These are phyloP conservation scores for Phoxinus dragarum DNA, from an alignment of 2,797 vertebrate genomes.

Conservation along the genomic window DNA sequence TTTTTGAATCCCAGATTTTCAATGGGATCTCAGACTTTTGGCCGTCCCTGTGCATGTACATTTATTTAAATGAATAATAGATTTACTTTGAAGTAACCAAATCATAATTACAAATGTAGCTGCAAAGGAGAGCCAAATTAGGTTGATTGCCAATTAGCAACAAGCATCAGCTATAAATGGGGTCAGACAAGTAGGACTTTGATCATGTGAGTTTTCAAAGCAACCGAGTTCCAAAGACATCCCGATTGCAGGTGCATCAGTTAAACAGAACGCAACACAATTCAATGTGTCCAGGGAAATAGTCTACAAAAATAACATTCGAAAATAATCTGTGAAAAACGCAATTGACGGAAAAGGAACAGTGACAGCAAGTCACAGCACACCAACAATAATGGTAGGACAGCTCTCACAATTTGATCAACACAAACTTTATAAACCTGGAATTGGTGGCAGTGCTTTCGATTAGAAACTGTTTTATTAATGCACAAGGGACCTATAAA, in stretches of 20 bases:
- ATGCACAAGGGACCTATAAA: background rate
- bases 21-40: background rate
- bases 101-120: slow-evolving; percentile 34
- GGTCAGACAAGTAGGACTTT: slow-evolving; percentile 60
- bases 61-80: slow-evolving; percentile 25
- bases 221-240: slow-evolving; percentile 43
- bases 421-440: background rate
- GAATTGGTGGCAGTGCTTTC: background rate
- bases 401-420: background rate
- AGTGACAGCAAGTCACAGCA: background rate
- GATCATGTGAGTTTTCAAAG: slow-evolving; percentile 63
- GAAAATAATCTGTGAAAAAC: background rate
- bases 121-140: slow-evolving; percentile 11
- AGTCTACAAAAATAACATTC: background rate
- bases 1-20: background rate
- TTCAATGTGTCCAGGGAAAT: background rate
- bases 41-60: background rate
- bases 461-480: background rate
- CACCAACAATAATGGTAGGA: background rate
- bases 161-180: slow-evolving; percentile 61
- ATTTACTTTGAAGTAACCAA: slow-evolving; percentile 29
- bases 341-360: background rate
- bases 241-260: slow-evolving; percentile 63
- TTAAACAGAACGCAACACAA: slow-evolving; percentile 56
- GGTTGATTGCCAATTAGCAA: slow-evolving; percentile 40